phyloP scores from a whole-genome alignment of 2,797 vertebrate species.

The Carcharodon carcharias region DNA sequence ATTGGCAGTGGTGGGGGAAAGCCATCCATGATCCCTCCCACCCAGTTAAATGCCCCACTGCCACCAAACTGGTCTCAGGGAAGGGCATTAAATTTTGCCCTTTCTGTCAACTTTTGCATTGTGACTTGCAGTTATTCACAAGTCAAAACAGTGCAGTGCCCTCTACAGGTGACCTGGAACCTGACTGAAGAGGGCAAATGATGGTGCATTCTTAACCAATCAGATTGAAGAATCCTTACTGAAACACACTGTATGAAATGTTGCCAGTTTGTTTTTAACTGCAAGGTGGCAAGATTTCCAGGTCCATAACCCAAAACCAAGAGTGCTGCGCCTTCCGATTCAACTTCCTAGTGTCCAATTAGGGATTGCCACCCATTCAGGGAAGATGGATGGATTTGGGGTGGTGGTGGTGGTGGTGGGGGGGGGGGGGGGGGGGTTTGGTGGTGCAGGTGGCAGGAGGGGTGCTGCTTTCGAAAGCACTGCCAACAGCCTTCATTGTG shows the following conservation, averaged over 20 bases:
- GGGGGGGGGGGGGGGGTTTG: too few species aligned
- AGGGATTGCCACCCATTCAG: not conserved
- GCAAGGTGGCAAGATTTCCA: not conserved
- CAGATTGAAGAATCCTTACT: not conserved
- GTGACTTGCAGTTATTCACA: not conserved
- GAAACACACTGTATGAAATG: not conserved
- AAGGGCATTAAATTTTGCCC: not conserved
- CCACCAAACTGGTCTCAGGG: not conserved
- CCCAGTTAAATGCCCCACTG: not conserved
- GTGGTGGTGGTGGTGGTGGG: too few species aligned
- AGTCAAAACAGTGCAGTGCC: not conserved
- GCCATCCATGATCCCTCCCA: not conserved
- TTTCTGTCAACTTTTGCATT: not conserved
- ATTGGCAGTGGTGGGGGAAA: too few species aligned
- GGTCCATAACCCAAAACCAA: not conserved
- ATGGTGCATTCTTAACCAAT: not conserved
- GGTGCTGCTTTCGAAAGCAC: too few species aligned
- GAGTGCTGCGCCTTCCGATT: not conserved
- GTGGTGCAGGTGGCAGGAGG: too few species aligned
- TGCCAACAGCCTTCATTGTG: not conserved
- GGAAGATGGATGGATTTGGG: not conserved
- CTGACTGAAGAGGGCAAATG: not conserved
- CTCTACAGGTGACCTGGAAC: not conserved
- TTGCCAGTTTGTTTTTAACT: not conserved
- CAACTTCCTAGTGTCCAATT: not conserved